A percentile compares a stretch with the other conserved stretches of the same genome.
Evolutionary conservation across 2,888 invertebrate species (phyloP).

Genomic region (Neoitamus cyanurus): DNA sequence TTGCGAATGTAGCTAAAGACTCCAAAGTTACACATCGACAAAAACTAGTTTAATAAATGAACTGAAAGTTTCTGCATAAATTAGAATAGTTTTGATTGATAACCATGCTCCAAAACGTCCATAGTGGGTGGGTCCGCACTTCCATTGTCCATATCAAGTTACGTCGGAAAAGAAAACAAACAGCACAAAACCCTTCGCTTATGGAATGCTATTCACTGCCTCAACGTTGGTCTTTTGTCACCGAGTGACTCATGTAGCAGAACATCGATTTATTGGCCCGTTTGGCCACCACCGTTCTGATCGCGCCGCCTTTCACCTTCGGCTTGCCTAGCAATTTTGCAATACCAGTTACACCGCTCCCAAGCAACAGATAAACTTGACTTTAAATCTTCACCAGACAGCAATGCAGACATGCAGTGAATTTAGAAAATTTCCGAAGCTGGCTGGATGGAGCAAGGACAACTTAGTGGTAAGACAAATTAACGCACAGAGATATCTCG

Average conservation of each 20-base stretch:
- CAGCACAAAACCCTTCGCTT: not conserved
- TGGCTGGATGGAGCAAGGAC: not conserved
- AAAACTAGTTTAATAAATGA: too few species aligned
- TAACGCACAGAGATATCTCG: not conserved
- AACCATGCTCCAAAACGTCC: not conserved
- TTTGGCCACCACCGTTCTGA: not conserved
- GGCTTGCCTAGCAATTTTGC: not conserved
- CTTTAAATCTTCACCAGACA: constrained; percentile 37
- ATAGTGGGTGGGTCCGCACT: not conserved
- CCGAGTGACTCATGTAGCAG: not conserved
- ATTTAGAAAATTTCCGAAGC: constrained; percentile 10
- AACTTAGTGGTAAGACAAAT: not conserved
- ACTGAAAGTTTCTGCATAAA: not conserved
- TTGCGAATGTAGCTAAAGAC: too few species aligned
- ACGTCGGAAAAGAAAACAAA: not conserved
- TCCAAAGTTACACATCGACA: too few species aligned
- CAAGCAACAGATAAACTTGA: constrained; percentile 19
- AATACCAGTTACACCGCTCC: constrained; percentile 25
- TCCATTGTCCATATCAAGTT: not conserved
- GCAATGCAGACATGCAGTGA: constrained; percentile 3
- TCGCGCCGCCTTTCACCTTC: constrained; percentile 28
- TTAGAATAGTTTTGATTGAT: not conserved
- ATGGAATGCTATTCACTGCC: not conserved
- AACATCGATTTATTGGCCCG: not conserved
- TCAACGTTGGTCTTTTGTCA: not conserved